Evolutionary conservation across 2,797 vertebrate species (phyloP), one percentile per base, ranked within the genome.

Genomic region (Lagocephalus sceleratus): DNA sequence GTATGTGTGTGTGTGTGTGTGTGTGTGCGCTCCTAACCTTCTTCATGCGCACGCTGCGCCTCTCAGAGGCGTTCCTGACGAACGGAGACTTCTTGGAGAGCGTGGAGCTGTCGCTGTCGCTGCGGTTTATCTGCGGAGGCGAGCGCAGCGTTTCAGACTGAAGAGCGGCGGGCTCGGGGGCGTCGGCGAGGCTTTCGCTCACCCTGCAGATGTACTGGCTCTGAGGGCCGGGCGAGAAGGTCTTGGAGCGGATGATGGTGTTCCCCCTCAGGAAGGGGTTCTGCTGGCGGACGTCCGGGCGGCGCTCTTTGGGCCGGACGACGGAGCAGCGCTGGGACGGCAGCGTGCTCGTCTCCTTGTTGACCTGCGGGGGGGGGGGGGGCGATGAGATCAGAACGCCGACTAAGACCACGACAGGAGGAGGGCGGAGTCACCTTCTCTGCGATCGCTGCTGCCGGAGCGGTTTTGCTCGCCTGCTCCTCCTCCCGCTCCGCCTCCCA

Each of bases 201-300:
- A 99, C 97, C 92, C 94, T 90, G 85, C 97, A 99, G 78, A 98
- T 93, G 16, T 99, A 98, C 68, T 98, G 94, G 90, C 94, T 98
- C 81, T 98, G 97, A 6, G 96, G 95, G 65, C 97, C 96, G 0
- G 97, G 96, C 12, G 96, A 98, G 83, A 99, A 99, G 1, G 97
- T 99, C 85, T 99, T 98, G 19, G 96, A 99, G 66, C 96, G 94
- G 84, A 98, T 98, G 78, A 99, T 98, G 50, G 94, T 95, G 88
- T 92, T 95, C 0, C 95, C 95, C 75, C 95, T 90, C 60, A 97
- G 89, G 79, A 98, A 97, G 0, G 92, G 90, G 59, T 88, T 90
- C 21, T 94, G 91, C 6, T 93, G 91, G 6, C 89, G 91, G 39
- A 91, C 71, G 14, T 92, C 80, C 6, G 87, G 85, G 21, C 91